Evolutionary conservation across 1,140 invertebrate species (phyloP).

Genomic region (Proales similis): DNA sequence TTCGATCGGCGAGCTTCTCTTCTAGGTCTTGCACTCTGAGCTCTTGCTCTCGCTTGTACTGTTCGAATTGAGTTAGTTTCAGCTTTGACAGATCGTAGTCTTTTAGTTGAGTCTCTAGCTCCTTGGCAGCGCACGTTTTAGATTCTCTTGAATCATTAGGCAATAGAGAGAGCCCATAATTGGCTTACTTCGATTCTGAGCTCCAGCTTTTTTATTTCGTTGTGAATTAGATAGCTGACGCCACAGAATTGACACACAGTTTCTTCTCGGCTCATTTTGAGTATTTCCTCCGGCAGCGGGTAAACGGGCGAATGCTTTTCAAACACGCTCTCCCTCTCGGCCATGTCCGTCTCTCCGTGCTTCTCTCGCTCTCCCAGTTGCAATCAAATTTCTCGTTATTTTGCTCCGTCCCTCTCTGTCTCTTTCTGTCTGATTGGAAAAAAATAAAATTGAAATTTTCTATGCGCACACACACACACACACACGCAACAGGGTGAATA

Average conservation of each 20-base stretch:
- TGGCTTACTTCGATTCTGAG: constrained; percentile 40
- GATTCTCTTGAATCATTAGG: background rate
- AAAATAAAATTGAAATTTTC: too few relatives aligned
- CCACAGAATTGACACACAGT: constrained; percentile 52
- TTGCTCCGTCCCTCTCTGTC: background rate
- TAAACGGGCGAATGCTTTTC: constrained; percentile 44
- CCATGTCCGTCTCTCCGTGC: background rate
- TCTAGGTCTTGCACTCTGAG: constrained; percentile 13
- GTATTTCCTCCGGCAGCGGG: constrained; percentile 48
- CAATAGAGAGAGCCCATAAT: background rate
- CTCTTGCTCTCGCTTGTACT: constrained; percentile 1
- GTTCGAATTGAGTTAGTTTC: constrained; percentile 8
- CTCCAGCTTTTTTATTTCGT: constrained; percentile 50
- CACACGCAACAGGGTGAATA: too few relatives aligned
- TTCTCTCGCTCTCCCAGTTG: background rate
- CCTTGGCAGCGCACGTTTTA: background rate
- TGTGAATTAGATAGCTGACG: constrained; percentile 52
- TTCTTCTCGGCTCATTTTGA: constrained; percentile 46
- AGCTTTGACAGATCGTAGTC: constrained; percentile 6
- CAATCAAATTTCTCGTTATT: background rate
- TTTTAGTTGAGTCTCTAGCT: background rate
- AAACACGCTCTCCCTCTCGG: constrained; percentile 39
- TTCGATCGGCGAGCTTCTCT: constrained; percentile 2
- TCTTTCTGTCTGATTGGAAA: background rate
- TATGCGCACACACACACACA: too few relatives aligned